Evolutionary conservation across 2,113 vertebrate species (phyloP).

Genomic region (Pelecanus crispus): DNA sequence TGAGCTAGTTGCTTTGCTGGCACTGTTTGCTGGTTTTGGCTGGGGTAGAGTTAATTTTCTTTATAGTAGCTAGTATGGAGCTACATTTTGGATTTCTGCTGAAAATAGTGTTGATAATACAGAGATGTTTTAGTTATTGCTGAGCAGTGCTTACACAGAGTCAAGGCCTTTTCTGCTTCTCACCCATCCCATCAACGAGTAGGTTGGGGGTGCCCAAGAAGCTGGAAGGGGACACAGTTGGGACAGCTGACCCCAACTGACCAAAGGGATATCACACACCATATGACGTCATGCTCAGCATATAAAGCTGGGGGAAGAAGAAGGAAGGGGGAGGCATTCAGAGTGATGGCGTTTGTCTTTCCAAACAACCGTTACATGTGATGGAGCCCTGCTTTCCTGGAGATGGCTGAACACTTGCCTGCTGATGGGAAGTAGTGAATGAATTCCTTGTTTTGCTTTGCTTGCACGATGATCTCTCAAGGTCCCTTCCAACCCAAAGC

Average conservation of each 20-base stretch:
- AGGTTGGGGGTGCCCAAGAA: neutral
- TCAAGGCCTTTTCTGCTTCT: too few relatives aligned
- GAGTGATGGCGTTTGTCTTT: neutral
- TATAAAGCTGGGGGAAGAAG: neutral
- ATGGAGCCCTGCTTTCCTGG: neutral
- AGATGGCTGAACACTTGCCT: neutral
- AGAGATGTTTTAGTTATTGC: neutral
- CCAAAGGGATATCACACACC: neutral
- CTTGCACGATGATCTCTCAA: too few relatives aligned
- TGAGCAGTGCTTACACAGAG: neutral
- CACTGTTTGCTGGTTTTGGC: neutral
- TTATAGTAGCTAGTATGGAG: neutral
- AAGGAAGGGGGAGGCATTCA: fast-evolving
- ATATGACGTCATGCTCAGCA: neutral
- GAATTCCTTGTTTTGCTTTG: neutral
- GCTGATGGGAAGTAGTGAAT: neutral
- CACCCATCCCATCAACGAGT: too few relatives aligned
- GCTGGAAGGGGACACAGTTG: neutral
- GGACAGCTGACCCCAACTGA: neutral
- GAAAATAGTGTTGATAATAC: neutral
- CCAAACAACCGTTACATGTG: fast-evolving
- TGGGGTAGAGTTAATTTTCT: neutral
- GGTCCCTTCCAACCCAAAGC: too few relatives aligned
- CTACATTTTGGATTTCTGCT: neutral
- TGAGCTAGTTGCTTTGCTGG: neutral